phyloP scores from a whole-genome alignment of 2,797 vertebrate genomes.

The Siniperca obscura region DNA sequence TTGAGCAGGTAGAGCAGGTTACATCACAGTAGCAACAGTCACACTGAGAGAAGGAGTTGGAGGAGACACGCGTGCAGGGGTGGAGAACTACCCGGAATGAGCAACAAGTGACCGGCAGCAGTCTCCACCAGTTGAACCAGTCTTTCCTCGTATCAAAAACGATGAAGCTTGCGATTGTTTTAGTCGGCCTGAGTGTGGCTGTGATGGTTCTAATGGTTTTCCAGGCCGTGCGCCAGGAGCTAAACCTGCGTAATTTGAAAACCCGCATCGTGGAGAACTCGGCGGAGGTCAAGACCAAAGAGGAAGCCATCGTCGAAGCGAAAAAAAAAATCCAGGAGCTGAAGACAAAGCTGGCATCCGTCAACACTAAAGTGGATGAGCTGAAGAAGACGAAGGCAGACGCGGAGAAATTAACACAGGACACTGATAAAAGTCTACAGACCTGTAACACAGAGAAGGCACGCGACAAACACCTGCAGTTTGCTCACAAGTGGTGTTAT shows the following conservation, averaged over 20 bases:
- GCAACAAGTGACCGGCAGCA: neutral
- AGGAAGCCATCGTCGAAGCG: slow-evolving; percentile 52
- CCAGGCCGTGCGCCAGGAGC: slow-evolving; percentile 77
- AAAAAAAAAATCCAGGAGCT: slow-evolving; percentile 61
- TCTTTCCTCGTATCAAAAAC: neutral
- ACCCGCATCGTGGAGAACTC: neutral
- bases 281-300: slow-evolving; percentile 54
- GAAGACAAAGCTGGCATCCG: neutral
- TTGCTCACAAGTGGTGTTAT: neutral
- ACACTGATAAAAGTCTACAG: neutral
- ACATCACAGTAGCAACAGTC: accelerated
- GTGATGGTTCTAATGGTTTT: slow-evolving; percentile 61
- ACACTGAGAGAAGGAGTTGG: accelerated
- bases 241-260: slow-evolving; percentile 43
- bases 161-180: slow-evolving; percentile 63
- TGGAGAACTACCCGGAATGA: slow-evolving; percentile 21
- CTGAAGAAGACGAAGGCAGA: slow-evolving; percentile 52
- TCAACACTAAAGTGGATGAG: slow-evolving; percentile 13
- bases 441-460: slow-evolving; percentile 77
- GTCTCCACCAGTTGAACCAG: neutral
- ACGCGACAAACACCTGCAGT: slow-evolving; percentile 21
- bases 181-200: slow-evolving; percentile 47
- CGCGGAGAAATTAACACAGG: accelerated
- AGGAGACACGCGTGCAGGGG: neutral
- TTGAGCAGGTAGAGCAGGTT: slow-evolving; percentile 59